Evolutionary conservation across 1,140 invertebrate species (phyloP).

Genomic region (Camponotus floridanus): DNA sequence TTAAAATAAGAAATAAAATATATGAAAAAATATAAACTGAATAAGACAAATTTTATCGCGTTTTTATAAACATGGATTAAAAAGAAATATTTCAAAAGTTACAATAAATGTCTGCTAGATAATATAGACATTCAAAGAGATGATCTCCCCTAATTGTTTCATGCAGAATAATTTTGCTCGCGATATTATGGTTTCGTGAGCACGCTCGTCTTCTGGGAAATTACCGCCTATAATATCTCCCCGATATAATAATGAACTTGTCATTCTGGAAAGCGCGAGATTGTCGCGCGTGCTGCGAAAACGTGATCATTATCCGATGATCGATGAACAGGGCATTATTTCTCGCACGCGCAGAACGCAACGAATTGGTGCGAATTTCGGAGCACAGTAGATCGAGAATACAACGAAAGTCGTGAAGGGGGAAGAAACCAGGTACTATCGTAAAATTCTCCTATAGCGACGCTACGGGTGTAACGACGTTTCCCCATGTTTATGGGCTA

Average conservation of each 20-base stretch:
- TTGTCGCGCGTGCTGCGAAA: not conserved
- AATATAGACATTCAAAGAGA: slow-evolving; percentile 6
- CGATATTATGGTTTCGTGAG: not conserved
- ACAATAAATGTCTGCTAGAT: not conserved
- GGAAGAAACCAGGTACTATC: slow-evolving; percentile 16
- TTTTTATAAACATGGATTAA: not conserved
- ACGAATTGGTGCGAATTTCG: slow-evolving; percentile 27
- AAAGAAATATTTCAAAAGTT: not conserved
- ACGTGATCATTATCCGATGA: not conserved
- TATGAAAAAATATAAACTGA: not conserved
- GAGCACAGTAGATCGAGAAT: slow-evolving; percentile 7
- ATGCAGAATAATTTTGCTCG: not conserved
- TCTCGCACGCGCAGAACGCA: not conserved
- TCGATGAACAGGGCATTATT: not conserved
- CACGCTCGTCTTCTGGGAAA: not conserved
- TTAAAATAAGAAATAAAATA: not conserved
- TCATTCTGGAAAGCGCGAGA: not conserved
- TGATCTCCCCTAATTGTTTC: slow-evolving; percentile 20
- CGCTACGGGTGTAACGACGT: slow-evolving; percentile 44
- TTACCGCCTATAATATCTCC: not conserved
- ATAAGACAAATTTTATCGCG: not conserved
- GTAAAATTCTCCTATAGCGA: slow-evolving; percentile 49
- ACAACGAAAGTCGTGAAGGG: not conserved
- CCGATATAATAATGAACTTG: slow-evolving; percentile 25
- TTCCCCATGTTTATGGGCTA: slow-evolving; percentile 62